Base-by-base conservation (phyloP, 30 jellyfish, hydroid and myxozoan species). In the Cassiopea andromeda region DNA sequence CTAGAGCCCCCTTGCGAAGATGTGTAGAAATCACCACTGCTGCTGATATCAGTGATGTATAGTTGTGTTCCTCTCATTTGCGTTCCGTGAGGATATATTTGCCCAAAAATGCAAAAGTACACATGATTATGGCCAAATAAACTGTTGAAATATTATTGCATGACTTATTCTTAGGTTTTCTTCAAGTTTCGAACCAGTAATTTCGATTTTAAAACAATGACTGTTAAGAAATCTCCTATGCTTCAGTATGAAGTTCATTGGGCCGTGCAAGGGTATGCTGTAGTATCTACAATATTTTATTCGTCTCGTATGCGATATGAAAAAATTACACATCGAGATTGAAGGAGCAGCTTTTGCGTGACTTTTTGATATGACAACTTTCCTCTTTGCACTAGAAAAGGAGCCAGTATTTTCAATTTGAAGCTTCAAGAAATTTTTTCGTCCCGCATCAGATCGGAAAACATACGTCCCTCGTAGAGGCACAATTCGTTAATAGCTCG, bases 121-220 rank as follows among this genome's bases (percentile, higher is more conserved):
- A 73, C 82, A 46, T 46, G 58, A 73, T n/a, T 73, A 8, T 73
- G 18, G 82, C 82, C 58, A 13, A 69, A 13, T 69, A 69, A 59
- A 59, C 69, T 14, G 10, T 73, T n/a, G 38, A 7, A 8, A 73
- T 27, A 7, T 44, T 58, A 73, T 46, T 73, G 57, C 82, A 73
- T 73, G 60, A 73, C 82, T 73, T 73, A 46, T 73, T 44, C 2
- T 27, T 73, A 44, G 17, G 58, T 73, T 16, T 27, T 73, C 82
- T 44, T 73, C 82, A 73, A 73, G 82, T 73, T 73, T 73, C 57
- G 82, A 73, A 44, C 82, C 82, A 58, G 82, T 16, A 38, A 38
- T 73, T 73, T 73, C 60, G 58, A 73, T 2, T 73, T 46, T 18
- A 16, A 73, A 38, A 44, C 82, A 73, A 46, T 44, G 46, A 46